Evolutionary conservation across 2,113 vertebrate genomes (phyloP), one percentile per base, ranked within the genome.

Genomic region (Xyrauchen texanus): DNA sequence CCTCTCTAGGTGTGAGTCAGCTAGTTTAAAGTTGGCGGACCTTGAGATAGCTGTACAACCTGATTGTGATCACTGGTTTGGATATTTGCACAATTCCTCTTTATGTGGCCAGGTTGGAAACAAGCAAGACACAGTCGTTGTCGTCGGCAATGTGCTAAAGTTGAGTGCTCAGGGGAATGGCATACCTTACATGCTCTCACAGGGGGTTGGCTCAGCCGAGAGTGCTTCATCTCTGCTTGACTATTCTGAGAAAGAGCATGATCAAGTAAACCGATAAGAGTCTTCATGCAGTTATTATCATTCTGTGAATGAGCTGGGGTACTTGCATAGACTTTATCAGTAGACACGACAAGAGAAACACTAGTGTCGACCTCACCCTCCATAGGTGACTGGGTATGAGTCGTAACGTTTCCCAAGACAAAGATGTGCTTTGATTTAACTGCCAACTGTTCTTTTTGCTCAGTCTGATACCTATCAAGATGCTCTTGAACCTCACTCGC

Each of bases 401-500:
- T n/a, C n/a, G n/a, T n/a, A n/a, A n/a, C n/a, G n/a, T n/a, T n/a
- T n/a, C n/a, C n/a, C n/a, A n/a, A n/a, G n/a, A n/a, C n/a, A n/a
- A n/a, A n/a, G n/a, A n/a, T n/a, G n/a, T n/a, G n/a, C n/a, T n/a
- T n/a, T n/a, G n/a, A n/a, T n/a, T n/a, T n/a, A n/a, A n/a, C n/a
- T 15, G 66, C 42, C 63, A 65, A 9, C 1, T 51, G 65, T 44
- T 68, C 46, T 16, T 45, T 68, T 15, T 13, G 42, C 0, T 51
- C 66, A 13, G 45, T 68, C 46, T 68, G 66, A 7, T 68, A 51
- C 3, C 66, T 1, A 8, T 51, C 45, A 49, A 68, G 66, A 8
- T 68, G 66, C 12, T 68, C 66, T 49, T 68, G 66, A 3, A 68
- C 15, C n/a, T 68, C 66, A 12, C n/a, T 44, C 8, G 66, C 66